phyloP scores from a whole-genome alignment of 2,888 invertebrate genomes.

The Hoplodrina ambigua region DNA sequence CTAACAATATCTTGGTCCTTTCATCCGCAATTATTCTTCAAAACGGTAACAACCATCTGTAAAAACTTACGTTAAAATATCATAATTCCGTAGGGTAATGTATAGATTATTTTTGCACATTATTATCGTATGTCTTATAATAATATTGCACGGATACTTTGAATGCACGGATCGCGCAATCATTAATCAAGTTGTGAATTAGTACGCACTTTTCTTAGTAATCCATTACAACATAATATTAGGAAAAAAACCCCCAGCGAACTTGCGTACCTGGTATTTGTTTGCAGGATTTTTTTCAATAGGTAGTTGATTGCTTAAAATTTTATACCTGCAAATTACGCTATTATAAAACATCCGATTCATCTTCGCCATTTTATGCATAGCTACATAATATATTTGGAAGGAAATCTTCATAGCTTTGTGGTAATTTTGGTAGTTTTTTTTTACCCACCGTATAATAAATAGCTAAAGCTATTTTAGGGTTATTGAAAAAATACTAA shows the following conservation, averaged over 20 bases:
- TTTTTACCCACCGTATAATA: background rate
- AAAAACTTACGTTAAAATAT: conserved; percentile 12
- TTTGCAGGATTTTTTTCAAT: conserved; percentile 5
- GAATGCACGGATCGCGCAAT: conserved; percentile 24
- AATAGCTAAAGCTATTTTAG: background rate
- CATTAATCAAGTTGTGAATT: conserved; percentile 19
- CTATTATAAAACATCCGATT: background rate
- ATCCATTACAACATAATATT: conserved; percentile 30
- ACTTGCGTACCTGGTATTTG: conserved; percentile 1
- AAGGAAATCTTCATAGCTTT: background rate
- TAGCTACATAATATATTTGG: background rate
- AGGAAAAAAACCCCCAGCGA: background rate
- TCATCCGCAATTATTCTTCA: conserved; percentile 18
- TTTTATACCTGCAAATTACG: background rate
- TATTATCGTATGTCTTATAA: conserved; percentile 14
- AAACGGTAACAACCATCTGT: conserved; percentile 21
- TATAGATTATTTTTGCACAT: conserved; percentile 31
- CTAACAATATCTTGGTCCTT: conserved; percentile 24
- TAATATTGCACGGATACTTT: conserved; percentile 39
- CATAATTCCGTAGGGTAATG: background rate
- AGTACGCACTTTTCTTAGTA: conserved; percentile 25
- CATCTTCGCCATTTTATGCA: background rate
- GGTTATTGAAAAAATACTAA: conserved; percentile 17
- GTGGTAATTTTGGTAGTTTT: background rate
- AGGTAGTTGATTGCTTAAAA: background rate